Evolutionary conservation across 2,113 vertebrate species (phyloP), one percentile per base, ranked within the genome.

Genomic region (Thamnophis sirtalis): DNA sequence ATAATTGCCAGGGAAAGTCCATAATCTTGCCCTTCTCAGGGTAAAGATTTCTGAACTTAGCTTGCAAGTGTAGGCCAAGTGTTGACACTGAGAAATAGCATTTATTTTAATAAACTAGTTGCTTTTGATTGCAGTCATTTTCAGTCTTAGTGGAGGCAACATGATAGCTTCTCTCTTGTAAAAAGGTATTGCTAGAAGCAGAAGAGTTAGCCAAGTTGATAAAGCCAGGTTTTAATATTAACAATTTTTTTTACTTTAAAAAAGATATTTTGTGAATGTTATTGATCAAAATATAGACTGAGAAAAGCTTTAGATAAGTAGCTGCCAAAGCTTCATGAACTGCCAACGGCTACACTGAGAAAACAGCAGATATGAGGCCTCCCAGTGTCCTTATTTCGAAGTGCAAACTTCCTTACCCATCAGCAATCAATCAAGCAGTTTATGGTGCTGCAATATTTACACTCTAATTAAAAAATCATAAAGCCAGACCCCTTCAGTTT

Each of bases 401-500:
- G 96, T 94, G 95, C 96, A 97, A 97, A 97, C 94, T 97, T 97
- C 95, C 95, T 95, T 94, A 95, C 96, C 96, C 97, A 97, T 97
- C 98, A 96, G 95, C 97, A 94, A 98, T 98, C 98, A 98, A 98
- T 99, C 98, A 98, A 95, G 92, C 91, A 89, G 95, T 98, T 98
- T 98, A 98, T 97, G 97, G 97, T 95, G 96, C 97, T 97, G 95
- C 95, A 94, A 96, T 99, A 98, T 99, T 99, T 98, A 98, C 98
- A 97, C 97, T 98, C 97, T 97, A 98, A 98, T 99, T 99, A 98
- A 98, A 98, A 98, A 97, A 98, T 98, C 98, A 98, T 98, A 97
- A 98, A 98, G 96, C 96, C 96, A 96, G 96, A 94, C 94, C 93
- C 96, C 97, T 97, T 98, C 97, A 97, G 97, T 94, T 92, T 96